Percentiles rank a stretch among this genome's conserved stretches.
Conservation (phyloP, 64 coral and sea anemone genomes). For the Pachyseris speciosa region DNA sequence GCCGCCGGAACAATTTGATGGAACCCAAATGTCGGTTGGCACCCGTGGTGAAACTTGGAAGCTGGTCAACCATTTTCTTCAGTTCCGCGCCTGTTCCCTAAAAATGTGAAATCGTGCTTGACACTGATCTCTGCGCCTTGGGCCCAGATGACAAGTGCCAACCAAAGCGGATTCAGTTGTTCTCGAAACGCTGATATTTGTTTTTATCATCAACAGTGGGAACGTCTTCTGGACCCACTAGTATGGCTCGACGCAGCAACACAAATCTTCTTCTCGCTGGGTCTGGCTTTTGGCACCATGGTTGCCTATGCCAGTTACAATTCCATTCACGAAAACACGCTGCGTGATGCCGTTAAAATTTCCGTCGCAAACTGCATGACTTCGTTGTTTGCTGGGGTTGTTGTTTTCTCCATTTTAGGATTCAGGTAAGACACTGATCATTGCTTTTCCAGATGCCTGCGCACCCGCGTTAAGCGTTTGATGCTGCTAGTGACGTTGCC, state of each 20-base stretch:
- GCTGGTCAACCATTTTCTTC: neutral
- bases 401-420: conserved; percentile 99
- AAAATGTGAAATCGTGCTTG: conserved; percentile 14
- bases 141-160: conserved; percentile 60
- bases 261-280: conserved; percentile 98
- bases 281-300: conserved; percentile 91
- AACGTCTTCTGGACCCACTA: conserved; percentile 89
- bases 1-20: no score
- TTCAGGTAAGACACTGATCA: conserved; percentile 81
- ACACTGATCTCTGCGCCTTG: conserved; percentile 42
- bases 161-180: conserved; percentile 68
- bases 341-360: conserved; percentile 87
- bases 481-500: no score
- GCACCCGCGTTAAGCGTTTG: no score
- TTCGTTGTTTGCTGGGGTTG: conserved; percentile 90
- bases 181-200: conserved; percentile 81
- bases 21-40: no score
- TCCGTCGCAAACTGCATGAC: conserved; percentile 90
- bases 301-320: conserved; percentile 97
- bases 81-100: conserved; percentile 3
- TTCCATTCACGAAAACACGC: conserved; percentile 86
- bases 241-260: conserved; percentile 98
- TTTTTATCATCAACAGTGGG: conserved; percentile 81
- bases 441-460: neutral
- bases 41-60: no score